Percentiles rank a stretch among this genome's conserved stretches.
phyloP scores from a whole-genome alignment of 2,888 invertebrate genomes.

The Electrophaes corylata region DNA sequence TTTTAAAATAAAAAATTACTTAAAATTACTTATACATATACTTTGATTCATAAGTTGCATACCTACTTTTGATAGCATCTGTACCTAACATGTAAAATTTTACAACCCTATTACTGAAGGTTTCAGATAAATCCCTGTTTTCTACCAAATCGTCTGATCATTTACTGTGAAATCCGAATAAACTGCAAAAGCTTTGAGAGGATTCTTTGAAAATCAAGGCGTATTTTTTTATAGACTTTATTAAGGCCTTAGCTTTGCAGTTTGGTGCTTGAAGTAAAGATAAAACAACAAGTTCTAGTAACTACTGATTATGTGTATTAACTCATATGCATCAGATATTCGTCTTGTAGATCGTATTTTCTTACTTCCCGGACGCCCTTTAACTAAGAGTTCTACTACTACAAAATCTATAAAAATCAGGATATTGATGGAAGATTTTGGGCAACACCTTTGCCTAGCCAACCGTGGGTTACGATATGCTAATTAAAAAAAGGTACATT shows the following conservation, averaged over 20 bases:
- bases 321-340: too few species aligned
- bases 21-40: too few species aligned
- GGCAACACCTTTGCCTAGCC: too few species aligned
- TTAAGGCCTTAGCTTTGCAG: slow-evolving; percentile 15
- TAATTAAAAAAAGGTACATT: too few species aligned
- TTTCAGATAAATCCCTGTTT: slow-evolving; percentile 28
- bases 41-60: not conserved
- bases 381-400: too few species aligned
- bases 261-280: slow-evolving; percentile 1
- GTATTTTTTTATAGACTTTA: slow-evolving; percentile 21
- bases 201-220: slow-evolving; percentile 18
- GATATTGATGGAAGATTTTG: too few species aligned
- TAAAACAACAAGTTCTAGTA: not conserved
- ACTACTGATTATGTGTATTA: too few species aligned
- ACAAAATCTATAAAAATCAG: too few species aligned
- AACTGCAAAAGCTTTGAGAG: slow-evolving; percentile 23
- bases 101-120: slow-evolving; percentile 25
- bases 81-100: slow-evolving; percentile 19
- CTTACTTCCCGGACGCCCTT: too few species aligned
- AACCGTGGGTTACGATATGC: too few species aligned
- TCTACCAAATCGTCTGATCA: slow-evolving; percentile 32
- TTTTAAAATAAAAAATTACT: too few species aligned
- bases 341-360: too few species aligned
- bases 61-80: not conserved
- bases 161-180: slow-evolving; percentile 28